Evolutionary conservation across 2,797 vertebrate species (phyloP).

Genomic region (Molossus molossus): DNA sequence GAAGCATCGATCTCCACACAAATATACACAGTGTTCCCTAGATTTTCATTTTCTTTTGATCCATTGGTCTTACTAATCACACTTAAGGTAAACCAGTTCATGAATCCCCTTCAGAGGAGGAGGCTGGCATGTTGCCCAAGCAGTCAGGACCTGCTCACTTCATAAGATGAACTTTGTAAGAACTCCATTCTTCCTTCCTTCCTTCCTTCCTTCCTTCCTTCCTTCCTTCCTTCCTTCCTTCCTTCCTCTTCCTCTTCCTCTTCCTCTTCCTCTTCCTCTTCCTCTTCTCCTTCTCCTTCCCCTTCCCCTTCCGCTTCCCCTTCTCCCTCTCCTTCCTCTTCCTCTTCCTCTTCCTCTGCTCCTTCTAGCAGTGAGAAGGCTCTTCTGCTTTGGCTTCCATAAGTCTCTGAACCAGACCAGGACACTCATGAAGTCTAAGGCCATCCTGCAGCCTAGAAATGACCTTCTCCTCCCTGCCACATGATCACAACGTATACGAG

Average conservation of each 20-base stretch:
- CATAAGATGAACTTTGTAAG: neutral
- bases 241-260: neutral
- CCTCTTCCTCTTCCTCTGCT: neutral
- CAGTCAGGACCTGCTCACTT: neutral
- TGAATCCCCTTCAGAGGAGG: neutral
- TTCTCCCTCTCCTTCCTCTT: neutral
- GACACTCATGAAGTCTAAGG: slow-evolving; percentile 45
- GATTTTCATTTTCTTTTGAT: neutral
- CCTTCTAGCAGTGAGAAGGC: neutral
- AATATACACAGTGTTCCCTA: neutral
- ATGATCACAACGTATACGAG: neutral
- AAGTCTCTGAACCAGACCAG: neutral
- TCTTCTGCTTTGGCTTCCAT: neutral
- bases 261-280: neutral
- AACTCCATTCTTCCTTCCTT: neutral
- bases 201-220: neutral
- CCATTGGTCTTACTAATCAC: neutral
- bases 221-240: too few species aligned
- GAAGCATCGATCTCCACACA: neutral
- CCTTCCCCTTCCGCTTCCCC: too few species aligned
- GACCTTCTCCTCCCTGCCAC: neutral
- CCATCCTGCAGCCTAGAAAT: neutral
- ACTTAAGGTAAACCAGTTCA: neutral
- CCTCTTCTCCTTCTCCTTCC: neutral
- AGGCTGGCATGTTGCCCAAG: neutral